Conservation (phyloP, 2,888 invertebrate genomes). For the Nomada lathburiana region DNA sequence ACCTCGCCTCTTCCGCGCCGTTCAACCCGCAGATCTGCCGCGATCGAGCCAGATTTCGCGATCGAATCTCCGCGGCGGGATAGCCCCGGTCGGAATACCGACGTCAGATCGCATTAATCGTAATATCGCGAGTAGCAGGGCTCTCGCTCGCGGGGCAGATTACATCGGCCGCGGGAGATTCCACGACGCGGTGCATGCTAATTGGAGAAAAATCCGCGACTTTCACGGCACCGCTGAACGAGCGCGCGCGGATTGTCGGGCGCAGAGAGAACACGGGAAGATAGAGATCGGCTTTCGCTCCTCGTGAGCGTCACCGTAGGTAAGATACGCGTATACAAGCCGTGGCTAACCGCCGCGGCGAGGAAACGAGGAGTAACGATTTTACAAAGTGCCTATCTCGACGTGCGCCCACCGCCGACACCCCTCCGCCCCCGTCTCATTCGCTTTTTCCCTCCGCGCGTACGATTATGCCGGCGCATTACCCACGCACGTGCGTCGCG, state of each 20-base stretch:
- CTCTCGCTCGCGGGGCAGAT: constrained; percentile 55
- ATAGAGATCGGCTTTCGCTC: constrained; percentile 77
- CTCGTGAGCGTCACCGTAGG: constrained; percentile 75
- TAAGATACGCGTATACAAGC: constrained; percentile 66
- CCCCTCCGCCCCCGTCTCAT: constrained; percentile 18
- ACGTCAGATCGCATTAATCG: constrained; percentile 77
- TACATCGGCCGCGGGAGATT: constrained; percentile 68
- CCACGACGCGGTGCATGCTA: constrained; percentile 75
- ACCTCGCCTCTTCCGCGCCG: neutral
- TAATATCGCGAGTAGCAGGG: constrained; percentile 69
- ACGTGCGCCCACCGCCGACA: constrained; percentile 25
- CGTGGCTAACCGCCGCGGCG: constrained; percentile 60
- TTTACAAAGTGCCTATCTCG: constrained; percentile 72
- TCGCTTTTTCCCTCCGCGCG: constrained; percentile 60
- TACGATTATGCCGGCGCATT: constrained; percentile 69
- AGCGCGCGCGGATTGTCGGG: constrained; percentile 66
- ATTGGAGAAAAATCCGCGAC: constrained; percentile 76
- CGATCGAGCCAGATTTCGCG: constrained; percentile 27
- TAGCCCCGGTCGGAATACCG: constrained; percentile 59
- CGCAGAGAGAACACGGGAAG: constrained; percentile 71
- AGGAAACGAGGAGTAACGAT: constrained; percentile 74
- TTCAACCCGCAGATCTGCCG: constrained; percentile 4
- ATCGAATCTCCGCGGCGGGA: constrained; percentile 24
- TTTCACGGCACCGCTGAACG: constrained; percentile 46
- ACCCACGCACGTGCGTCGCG: constrained; percentile 59